phyloP scores from a whole-genome alignment of 2,888 invertebrate genomes.

The Tholera decimalis region DNA sequence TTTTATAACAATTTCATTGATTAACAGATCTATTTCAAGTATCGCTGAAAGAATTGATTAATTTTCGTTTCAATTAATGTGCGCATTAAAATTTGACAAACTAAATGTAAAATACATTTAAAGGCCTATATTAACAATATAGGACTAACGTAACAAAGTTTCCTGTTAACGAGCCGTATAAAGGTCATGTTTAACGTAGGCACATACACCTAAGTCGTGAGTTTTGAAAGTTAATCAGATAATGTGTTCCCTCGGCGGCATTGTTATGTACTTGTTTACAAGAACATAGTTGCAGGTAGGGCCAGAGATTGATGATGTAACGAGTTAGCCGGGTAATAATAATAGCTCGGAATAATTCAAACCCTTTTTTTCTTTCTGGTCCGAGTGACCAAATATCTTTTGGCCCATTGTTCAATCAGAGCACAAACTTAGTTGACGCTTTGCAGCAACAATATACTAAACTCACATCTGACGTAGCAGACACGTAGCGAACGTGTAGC shows the following conservation, averaged over 20 bases:
- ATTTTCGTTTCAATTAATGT: constrained; percentile 2
- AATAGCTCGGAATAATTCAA: constrained; percentile 20
- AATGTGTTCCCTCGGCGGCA: constrained; percentile 42
- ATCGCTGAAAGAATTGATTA: not conserved
- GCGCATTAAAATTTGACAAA: constrained; percentile 4
- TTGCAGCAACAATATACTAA: too few relatives aligned
- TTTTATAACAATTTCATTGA: constrained; percentile 21
- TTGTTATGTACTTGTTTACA: constrained; percentile 36
- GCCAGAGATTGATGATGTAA: constrained; percentile 6
- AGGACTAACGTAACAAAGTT: constrained; percentile 30
- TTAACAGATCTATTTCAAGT: constrained; percentile 24
- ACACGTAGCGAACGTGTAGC: too few relatives aligned
- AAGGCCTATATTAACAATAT: not conserved
- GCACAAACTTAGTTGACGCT: too few relatives aligned
- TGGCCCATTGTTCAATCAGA: too few relatives aligned
- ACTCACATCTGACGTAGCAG: too few relatives aligned
- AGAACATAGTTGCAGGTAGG: constrained; percentile 3
- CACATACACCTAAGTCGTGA: constrained; percentile 28
- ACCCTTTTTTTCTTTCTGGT: too few relatives aligned
- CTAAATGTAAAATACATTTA: too few relatives aligned
- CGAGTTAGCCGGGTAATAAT: constrained; percentile 7
- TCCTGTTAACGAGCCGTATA: constrained; percentile 32
- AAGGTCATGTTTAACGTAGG: constrained; percentile 16
- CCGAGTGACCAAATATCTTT: too few relatives aligned
- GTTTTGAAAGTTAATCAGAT: constrained; percentile 59